Evolutionary conservation across 1,140 invertebrate genomes (phyloP).

Genomic region (Tetranychus urticae): DNA sequence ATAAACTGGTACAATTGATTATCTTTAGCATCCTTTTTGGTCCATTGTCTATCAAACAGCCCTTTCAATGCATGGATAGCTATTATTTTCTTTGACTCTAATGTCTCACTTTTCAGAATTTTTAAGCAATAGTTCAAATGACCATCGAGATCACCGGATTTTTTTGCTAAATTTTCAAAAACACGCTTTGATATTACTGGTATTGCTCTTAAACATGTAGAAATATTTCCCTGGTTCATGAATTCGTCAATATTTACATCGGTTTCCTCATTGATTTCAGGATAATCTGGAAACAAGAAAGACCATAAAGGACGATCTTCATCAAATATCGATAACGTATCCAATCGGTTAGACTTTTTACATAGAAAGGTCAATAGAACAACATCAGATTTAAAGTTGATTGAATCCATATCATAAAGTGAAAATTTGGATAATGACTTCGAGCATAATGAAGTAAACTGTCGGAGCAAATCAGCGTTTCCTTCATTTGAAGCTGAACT

Average conservation of each 20-base stretch:
- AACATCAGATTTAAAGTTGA: not conserved
- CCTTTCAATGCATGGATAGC: not conserved
- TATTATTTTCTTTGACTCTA: too few relatives aligned
- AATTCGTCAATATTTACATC: not conserved
- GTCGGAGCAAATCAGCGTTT: too few relatives aligned
- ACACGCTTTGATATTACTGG: not conserved
- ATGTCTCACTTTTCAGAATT: too few relatives aligned
- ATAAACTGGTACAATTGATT: not conserved
- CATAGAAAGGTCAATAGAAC: not conserved
- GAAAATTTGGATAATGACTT: too few relatives aligned
- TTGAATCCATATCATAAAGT: not conserved
- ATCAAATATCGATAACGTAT: not conserved
- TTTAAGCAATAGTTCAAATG: too few relatives aligned
- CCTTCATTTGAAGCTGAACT: too few relatives aligned
- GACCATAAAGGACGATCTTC: not conserved
- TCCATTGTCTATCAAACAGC: not conserved
- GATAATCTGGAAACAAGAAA: not conserved
- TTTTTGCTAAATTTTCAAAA: not conserved
- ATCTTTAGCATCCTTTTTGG: not conserved
- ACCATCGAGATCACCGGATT: too few relatives aligned
- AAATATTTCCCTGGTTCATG: not conserved
- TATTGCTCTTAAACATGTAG: not conserved
- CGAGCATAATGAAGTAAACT: too few relatives aligned
- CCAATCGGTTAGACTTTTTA: not conserved
- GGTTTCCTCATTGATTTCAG: not conserved